Evolutionary conservation across 1,140 invertebrate species (phyloP), one percentile per base, ranked within the genome.

Genomic region (Thalassaphorura encarpata): DNA sequence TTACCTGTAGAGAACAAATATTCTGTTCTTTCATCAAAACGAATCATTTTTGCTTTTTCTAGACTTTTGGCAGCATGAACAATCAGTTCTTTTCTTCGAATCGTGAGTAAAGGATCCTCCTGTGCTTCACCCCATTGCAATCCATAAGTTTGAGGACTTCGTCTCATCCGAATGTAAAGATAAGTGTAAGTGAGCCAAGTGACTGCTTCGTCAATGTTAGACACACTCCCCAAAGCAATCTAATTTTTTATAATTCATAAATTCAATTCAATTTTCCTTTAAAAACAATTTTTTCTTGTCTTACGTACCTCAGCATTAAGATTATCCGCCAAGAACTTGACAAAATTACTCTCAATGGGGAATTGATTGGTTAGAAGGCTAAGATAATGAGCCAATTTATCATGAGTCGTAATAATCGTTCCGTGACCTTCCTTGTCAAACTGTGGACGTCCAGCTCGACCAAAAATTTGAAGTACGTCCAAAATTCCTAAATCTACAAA

Each of bases 391-490:
- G 84, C 80, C 26, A 99, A 74, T 72, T 97, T 97, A 59, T 89
- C 83, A 68, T 96, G 87, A 0, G 82, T 77, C 0, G 96, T 99
- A 24, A 99, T 96, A 45, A 99, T 98, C 4, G 89, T 87, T 19
- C 92, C 97, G 54, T 96, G 87, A 19, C 97, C 91, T 15, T 84
- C 88, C 15, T 77, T 84, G 68, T 93, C 88, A 69, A 87, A 92
- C 68, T 99, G 93, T 0, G 96, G 96, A 27, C 83, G 79, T 36
- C 97, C 97, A 21, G 97, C 97, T 43, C 97, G 80, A 52, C 97
- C 97, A 75, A 99, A 99, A 60, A 99, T 99, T 81, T 99, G 97
- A 55, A 97, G 76, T 8, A 99, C 95, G 74, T 99, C 97, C 36
- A 99, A 74, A 66, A 99, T 95, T 53, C 90, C 89, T 8, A 99